These are phyloP conservation scores for Salvelinus alpinus DNA, from an alignment of 2,113 vertebrate genomes.

Conservation along the genomic window DNA sequence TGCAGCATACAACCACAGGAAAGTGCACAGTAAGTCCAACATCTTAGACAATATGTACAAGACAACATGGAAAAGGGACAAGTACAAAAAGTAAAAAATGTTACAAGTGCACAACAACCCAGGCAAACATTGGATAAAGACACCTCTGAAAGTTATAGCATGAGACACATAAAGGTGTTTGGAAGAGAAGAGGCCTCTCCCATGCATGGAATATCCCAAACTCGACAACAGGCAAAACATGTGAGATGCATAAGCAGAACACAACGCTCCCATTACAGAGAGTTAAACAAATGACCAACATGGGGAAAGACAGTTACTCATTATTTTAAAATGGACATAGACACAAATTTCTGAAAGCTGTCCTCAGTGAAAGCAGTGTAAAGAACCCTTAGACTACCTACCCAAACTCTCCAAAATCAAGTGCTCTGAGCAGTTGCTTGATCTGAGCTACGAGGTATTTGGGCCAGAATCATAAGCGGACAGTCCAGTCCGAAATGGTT, in stretches of 20 bases:
- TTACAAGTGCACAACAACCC: not conserved
- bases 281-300: not conserved
- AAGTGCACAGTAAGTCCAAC: not conserved
- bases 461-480: constrained; percentile 31
- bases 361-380: not conserved
- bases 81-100: not conserved
- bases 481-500: not conserved
- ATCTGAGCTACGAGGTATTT: constrained; percentile 33
- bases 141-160: not conserved
- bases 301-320: not conserved
- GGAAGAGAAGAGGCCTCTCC: no score
- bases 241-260: no score
- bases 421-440: not conserved
- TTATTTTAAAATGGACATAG: not conserved
- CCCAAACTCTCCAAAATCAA: not conserved
- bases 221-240: no score
- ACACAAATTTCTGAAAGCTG: not conserved
- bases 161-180: not conserved
- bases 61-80: not conserved
- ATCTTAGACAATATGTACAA: not conserved
- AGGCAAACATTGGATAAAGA: not conserved
- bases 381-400: not conserved
- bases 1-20: constrained; percentile 11
- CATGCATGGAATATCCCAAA: no score
- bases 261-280: not conserved